Percentiles rank a stretch among this genome's conserved stretches.
Conservation (phyloP, 2,888 invertebrate genomes). For the Pomacea canaliculata region DNA sequence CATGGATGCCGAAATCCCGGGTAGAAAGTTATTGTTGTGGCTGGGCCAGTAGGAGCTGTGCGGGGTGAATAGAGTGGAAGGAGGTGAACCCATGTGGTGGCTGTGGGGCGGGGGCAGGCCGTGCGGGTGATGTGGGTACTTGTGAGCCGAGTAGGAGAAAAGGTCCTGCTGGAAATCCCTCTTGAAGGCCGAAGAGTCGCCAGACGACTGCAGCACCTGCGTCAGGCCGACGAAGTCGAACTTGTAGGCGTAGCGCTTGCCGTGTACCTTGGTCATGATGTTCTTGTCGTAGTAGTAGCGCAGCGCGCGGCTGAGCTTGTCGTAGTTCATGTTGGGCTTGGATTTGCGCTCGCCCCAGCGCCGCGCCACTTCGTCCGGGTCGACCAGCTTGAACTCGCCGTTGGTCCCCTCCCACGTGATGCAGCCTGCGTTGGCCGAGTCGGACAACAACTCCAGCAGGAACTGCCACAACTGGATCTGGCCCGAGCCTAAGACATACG, state of each 20-base stretch:
- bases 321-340: conserved; percentile 98
- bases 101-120: conserved; percentile 73
- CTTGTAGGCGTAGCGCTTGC: conserved; percentile 95
- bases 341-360: conserved; percentile 96
- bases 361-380: conserved; percentile 94
- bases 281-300: conserved; percentile 98
- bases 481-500: conserved; percentile 73
- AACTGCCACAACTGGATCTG: conserved; percentile 99
- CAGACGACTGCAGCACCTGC: conserved; percentile 76
- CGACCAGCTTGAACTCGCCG: conserved; percentile 94
- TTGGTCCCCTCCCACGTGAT: conserved; percentile 97
- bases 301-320: conserved; percentile 92
- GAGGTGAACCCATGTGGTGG: conserved; percentile 41
- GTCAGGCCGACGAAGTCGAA: conserved; percentile 95
- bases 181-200: conserved; percentile 90
- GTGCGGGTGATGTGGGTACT: conserved; percentile 87
- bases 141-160: conserved; percentile 75
- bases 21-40: conserved; percentile 57
- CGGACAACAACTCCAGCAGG: conserved; percentile 92
- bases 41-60: conserved; percentile 62
- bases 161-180: conserved; percentile 90
- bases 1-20: conserved; percentile 75
- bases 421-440: conserved; percentile 87
- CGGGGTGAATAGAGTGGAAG: conserved; percentile 58
- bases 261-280: conserved; percentile 98